Base-by-base conservation (phyloP, 2,888 invertebrate genomes). In the Odontocolon sp. region DNA sequence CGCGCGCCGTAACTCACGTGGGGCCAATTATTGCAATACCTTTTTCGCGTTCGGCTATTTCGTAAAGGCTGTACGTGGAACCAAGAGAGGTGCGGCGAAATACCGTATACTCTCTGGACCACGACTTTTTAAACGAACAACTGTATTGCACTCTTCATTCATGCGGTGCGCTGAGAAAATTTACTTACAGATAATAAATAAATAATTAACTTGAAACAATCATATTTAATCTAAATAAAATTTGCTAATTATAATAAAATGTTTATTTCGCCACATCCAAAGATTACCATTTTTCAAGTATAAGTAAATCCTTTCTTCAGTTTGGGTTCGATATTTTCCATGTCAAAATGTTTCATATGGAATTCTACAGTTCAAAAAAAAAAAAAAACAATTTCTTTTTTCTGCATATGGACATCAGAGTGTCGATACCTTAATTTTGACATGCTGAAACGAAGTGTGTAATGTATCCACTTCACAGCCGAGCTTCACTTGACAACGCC, bases 21-120 rank as follows among this genome's bases (percentile, higher is more conserved):
- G 81, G 83, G 83, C 85, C 86, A 87, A 87, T 87, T 87, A 87
- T 83, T 83, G 82, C 84, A 82, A 82, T 83, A 86, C 85, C 84
- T 83, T 82, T 83, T 82, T 82, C 80, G 68, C 80, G 81, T 83
- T 84, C 70, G 79, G 78, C 79, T 82, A 81, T 85, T 85, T 81
- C 79, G 64, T 28, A 71, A 57, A 76, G 61, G 31, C n/a, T 26
- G 56, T 57, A 56, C 67, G 54, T 28, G 50, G 50, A 56, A 23
- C 33, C 40, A 28, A 9, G 63, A 33, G 28, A 52, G 66, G 66
- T 59, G 67, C 63, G 63, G 56, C 40, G 28, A 64, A 70, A 66
- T 76, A 54, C 42, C 36, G 66, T 66, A 61, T 47, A 28, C 61
- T 61, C 56, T 40, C 40, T 33, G 31, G 70, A 16, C 54, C 56